Evolutionary conservation across 2,888 invertebrate species (phyloP).

Genomic region (Arrhopalites spinosus): DNA sequence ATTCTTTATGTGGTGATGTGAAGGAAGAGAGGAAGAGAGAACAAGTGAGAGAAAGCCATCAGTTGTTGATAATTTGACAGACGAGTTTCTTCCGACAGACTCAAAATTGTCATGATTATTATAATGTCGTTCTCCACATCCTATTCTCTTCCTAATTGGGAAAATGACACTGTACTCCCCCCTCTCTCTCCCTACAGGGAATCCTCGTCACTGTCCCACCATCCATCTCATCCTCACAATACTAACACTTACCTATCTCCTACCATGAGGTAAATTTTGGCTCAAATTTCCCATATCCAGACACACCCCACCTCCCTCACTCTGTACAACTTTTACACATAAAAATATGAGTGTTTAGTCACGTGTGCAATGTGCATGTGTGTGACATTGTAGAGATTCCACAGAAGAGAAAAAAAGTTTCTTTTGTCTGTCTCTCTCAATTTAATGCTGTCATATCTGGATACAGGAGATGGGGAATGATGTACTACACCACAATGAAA

Average conservation of each 20-base stretch:
- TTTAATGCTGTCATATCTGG: too few species aligned
- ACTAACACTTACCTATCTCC: background rate
- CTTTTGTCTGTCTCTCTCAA: too few species aligned
- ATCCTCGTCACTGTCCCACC: background rate
- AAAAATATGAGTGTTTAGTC: too few species aligned
- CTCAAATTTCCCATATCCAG: background rate
- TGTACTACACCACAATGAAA: too few species aligned
- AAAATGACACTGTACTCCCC: constrained; percentile 23
- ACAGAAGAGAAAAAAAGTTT: too few species aligned
- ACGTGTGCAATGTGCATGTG: too few species aligned
- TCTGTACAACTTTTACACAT: background rate
- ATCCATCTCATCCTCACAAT: background rate
- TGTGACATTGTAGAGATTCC: too few species aligned
- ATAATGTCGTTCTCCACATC: constrained; percentile 29
- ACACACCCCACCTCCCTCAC: background rate
- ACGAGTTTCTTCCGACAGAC: constrained; percentile 29
- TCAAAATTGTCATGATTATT: constrained; percentile 37
- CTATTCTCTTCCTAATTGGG: constrained; percentile 33
- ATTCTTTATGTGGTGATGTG: background rate
- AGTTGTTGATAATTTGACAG: constrained; percentile 38
- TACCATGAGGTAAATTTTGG: background rate
- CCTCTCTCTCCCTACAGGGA: background rate
- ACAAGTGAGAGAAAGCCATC: constrained; percentile 27
- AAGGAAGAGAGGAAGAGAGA: constrained; percentile 6
- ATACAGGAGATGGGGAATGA: too few species aligned